Conservation (phyloP, 2,797 vertebrate genomes). For the Bucorvus abyssinicus region DNA sequence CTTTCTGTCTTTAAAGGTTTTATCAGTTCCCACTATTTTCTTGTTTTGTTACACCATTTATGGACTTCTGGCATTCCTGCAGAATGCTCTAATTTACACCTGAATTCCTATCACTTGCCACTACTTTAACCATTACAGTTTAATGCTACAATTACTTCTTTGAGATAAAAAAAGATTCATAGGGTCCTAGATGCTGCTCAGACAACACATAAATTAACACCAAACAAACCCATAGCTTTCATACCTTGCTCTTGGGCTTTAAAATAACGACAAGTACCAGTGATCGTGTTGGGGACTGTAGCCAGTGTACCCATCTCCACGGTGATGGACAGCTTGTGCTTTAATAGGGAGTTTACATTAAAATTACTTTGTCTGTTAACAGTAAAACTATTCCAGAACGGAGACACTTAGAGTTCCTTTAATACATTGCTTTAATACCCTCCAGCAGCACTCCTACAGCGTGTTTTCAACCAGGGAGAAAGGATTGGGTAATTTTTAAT, state of each 20-base stretch:
- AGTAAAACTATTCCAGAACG: neutral
- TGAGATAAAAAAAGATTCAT: neutral
- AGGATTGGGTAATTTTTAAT: conserved; percentile 22
- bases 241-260: neutral
- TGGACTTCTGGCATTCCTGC: neutral
- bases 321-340: neutral
- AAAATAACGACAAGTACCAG: neutral
- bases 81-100: neutral
- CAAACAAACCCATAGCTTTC: neutral
- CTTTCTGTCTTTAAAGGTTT: neutral
- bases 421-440: neutral
- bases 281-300: neutral
- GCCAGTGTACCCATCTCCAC: neutral
- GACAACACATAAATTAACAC: neutral
- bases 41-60: neutral
- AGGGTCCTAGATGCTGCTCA: neutral
- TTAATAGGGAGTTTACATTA: neutral
- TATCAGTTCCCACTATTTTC: neutral
- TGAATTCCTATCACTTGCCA: neutral
- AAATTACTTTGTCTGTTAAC: neutral
- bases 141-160: neutral
- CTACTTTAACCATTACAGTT: neutral
- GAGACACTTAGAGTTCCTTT: neutral
- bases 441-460: neutral
- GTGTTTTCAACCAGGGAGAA: neutral